phyloP scores from a whole-genome alignment of 2,113 vertebrate genomes.

The Protobothrops mucrosquamatus region DNA sequence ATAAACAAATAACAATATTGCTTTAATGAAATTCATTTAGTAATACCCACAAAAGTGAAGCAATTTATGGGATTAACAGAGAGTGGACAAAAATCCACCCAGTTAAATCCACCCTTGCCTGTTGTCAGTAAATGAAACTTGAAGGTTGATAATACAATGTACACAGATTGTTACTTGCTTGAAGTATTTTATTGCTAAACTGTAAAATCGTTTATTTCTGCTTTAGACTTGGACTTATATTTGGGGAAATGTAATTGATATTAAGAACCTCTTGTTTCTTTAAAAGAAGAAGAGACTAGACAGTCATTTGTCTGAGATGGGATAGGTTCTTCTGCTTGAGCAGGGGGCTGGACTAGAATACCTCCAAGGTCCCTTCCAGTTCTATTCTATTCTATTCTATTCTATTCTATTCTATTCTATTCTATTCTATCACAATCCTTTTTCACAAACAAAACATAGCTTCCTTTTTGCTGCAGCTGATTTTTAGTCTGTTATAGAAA shows the following conservation, averaged over 20 bases:
- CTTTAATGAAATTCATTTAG: neutral
- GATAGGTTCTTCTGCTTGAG: no score
- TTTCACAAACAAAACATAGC: neutral
- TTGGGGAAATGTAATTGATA: neutral
- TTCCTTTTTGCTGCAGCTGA: neutral
- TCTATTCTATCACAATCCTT: neutral
- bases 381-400: no score
- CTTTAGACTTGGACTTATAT: neutral
- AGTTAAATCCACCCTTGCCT: neutral
- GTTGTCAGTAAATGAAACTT: neutral
- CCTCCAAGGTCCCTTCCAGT: no score
- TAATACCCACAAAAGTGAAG: neutral
- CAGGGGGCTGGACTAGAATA: no score
- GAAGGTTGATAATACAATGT: neutral
- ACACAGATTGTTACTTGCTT: neutral
- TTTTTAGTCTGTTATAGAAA: neutral
- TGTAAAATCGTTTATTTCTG: neutral
- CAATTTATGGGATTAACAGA: neutral
- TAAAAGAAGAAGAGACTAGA: neutral
- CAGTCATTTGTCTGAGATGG: no score
- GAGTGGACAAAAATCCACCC: neutral
- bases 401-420: no score
- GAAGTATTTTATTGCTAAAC: neutral
- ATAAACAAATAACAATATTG: neutral
- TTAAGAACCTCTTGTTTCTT: neutral